Base-by-base conservation (phyloP, 35 echinoderm and acorn worm genomes). In the Apostichopus japonicus region DNA sequence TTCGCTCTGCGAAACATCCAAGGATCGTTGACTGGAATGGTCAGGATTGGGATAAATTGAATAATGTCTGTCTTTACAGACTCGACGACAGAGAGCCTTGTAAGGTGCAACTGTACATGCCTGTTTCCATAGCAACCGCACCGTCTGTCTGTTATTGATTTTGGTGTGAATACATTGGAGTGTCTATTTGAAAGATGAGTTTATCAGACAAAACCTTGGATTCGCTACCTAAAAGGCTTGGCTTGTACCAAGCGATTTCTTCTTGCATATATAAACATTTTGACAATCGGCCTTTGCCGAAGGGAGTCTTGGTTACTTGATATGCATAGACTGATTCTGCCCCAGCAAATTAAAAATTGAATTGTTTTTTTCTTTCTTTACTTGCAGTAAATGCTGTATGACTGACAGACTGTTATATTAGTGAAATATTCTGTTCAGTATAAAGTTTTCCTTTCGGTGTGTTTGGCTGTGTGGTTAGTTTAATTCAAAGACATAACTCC, bases 41-140 rank as follows among this genome's bases (percentile, higher is more conserved):
- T 67, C 63, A 67, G 63, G 19, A 67, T 67, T 67, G 13, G 63
- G 33, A 67, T 67, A 67, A 67, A 67, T 67, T 67, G 63, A 67
- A 19, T 67, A 10, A 67, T 19, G 63, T 67, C 63, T 19, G 63
- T 67, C 9, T 8, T 8, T 5, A 67, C 3, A 54, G 24, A 33
- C 24, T 25, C 52, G 11, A 13, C 78, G 5, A 33, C 27, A 2
- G 10, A 33, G 78, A 80, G 14, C 24, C 24, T 54, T 80, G 78
- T 23, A 25, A 33, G 24, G 53, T 54, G 24, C 53, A 80, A 25
- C 11, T 16, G 53, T 54, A 25, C 24, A 16, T 54, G 53, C 22
- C 24, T 80, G 24, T 80, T 80, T 80, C 78, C 78, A 80, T 54
- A 14, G 24, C 78, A 80, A 80, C 24, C 53, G 14, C 24, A 80